A percentile compares a stretch with the other conserved stretches of the same genome.
phyloP scores from a whole-genome alignment of 2,797 vertebrate genomes.

The Rhadinocentrus ornatus region DNA sequence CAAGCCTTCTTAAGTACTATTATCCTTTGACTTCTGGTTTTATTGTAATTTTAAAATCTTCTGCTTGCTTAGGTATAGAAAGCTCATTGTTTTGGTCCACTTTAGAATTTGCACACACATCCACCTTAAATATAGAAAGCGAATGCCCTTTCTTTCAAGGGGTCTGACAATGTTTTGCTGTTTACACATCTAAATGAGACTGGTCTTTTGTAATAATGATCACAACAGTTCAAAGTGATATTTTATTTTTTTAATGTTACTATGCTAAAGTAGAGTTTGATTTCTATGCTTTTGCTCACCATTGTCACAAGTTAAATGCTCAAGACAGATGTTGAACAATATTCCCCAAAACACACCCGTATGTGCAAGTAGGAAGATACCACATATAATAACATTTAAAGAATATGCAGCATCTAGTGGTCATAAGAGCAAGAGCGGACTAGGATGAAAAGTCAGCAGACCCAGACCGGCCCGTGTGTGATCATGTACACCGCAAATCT shows the following conservation, averaged over 20 bases:
- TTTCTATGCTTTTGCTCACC: background rate
- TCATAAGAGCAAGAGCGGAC: too few species aligned
- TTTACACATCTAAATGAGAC: background rate
- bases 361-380: too few species aligned
- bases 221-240: background rate
- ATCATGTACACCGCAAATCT: too few species aligned
- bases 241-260: background rate
- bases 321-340: background rate
- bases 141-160: background rate
- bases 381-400: too few species aligned
- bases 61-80: background rate
- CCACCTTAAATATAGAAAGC: background rate
- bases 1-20: background rate
- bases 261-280: slow-evolving; percentile 5
- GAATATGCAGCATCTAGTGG: too few species aligned
- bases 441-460: too few species aligned
- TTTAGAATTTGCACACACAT: background rate
- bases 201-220: background rate
- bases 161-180: background rate
- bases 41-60: background rate
- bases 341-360: too few species aligned
- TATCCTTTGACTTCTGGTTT: background rate
- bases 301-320: background rate
- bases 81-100: background rate
- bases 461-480: too few species aligned